Evolutionary conservation across 2,113 vertebrate genomes (phyloP).

Genomic region (Erythrocebus patas): DNA sequence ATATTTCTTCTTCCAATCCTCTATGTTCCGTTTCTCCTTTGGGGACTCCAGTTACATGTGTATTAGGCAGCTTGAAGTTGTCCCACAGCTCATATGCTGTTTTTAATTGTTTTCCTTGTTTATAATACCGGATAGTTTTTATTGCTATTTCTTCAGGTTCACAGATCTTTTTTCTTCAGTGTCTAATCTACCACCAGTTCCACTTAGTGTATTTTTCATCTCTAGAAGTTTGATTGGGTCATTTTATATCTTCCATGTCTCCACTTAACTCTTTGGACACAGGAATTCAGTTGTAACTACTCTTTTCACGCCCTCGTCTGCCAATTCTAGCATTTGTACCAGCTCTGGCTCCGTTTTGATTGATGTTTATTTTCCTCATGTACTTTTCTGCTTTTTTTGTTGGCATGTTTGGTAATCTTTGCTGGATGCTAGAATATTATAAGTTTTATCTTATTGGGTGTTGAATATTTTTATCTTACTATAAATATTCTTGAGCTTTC

Average conservation of each 20-base stretch:
- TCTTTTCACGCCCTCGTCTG: not conserved
- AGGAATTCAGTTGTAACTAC: not conserved
- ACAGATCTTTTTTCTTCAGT: not conserved
- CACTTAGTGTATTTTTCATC: not conserved
- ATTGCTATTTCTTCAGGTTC: not conserved
- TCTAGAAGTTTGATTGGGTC: not conserved
- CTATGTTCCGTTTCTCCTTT: not conserved
- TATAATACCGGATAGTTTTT: not conserved
- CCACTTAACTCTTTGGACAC: not conserved
- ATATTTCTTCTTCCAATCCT: not conserved
- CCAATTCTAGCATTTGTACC: not conserved
- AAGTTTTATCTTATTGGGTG: not conserved
- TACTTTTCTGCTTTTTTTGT: not conserved
- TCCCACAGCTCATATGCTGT: not conserved
- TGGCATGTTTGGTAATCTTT: not conserved
- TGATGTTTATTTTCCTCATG: slow-evolving; percentile 15
- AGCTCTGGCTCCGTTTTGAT: not conserved
- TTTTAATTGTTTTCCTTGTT: not conserved
- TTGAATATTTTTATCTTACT: slow-evolving; percentile 1
- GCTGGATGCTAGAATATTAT: not conserved
- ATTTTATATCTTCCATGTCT: not conserved
- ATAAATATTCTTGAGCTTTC: slow-evolving; percentile 20
- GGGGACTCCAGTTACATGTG: not conserved
- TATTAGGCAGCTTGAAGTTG: not conserved
- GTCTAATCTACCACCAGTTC: not conserved